A percentile compares a stretch with the other conserved stretches of the same genome.
phyloP scores from a whole-genome alignment of 2,797 vertebrate genomes.

The Champsocephalus gunnari region DNA sequence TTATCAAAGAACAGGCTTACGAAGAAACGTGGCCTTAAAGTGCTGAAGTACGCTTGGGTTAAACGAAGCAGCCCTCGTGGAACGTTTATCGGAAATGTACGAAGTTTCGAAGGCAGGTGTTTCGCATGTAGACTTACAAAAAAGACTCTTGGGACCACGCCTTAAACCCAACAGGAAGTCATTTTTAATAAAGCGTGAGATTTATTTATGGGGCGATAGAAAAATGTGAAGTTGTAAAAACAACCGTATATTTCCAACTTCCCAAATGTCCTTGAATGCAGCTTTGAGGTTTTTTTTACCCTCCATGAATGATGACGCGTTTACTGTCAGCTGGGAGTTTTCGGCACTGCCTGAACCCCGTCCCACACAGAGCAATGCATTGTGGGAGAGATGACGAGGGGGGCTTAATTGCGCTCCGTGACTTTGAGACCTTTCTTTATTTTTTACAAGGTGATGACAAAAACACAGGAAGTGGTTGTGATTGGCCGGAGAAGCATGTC shows the following conservation, averaged over 20 bases:
- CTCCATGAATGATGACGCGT: background rate
- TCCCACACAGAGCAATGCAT: constrained; percentile 39
- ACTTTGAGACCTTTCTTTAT: constrained; percentile 23
- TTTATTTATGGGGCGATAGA: too few species aligned
- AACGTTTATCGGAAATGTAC: too few species aligned
- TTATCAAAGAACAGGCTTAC: too few species aligned
- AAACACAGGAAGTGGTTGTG: constrained; percentile 38
- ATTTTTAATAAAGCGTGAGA: too few species aligned
- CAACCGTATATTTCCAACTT: background rate
- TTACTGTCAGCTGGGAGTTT: constrained; percentile 22
- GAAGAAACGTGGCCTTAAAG: too few species aligned
- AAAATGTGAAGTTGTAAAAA: background rate
- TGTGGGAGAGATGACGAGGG: constrained; percentile 47
- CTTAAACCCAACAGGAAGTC: too few species aligned
- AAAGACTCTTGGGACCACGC: too few species aligned
- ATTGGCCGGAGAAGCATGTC: constrained; percentile 49
- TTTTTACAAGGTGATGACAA: constrained; percentile 22
- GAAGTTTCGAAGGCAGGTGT: too few species aligned
- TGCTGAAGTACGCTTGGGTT: too few species aligned
- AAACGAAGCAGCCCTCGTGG: too few species aligned
- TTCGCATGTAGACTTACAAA: too few species aligned
- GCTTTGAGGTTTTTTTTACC: background rate
- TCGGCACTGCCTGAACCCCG: constrained; percentile 2
- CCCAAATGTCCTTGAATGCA: constrained; percentile 2
- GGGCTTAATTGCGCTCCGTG: constrained; percentile 23